Base-by-base conservation (phyloP, 2,888 invertebrate species). In the Dasysyrphus tricinctus region DNA sequence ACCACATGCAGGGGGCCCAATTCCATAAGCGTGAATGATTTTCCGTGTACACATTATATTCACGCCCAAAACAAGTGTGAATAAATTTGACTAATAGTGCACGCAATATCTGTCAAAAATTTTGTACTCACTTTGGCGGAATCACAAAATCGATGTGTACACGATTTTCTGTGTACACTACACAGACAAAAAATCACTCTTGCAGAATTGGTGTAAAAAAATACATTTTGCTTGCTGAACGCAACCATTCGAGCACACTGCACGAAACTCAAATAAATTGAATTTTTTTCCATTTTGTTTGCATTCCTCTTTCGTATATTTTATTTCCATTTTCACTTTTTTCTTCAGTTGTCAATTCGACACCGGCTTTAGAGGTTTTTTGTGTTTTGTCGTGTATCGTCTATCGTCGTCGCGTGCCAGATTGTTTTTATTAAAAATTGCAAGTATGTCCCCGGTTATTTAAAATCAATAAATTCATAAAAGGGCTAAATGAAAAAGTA, bases 341-440 rank as follows among this genome's bases (percentile, higher is more conserved):
- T 47, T 54, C 24, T 57, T 88, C 80, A 89, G 87, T 89, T 89
- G 88, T 88, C 88, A 89, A 56, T 88, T 88, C 86, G 88, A 88
- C 88, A 88, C 80, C 88, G 87, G 82, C 82, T 70, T 16, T 42
- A 14, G 39, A 63, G 72, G 54, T 4, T 61, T 61, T 61, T 0
- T 32, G 6, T 32, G 5, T 32, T 32, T 6, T 32, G 24, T 32
- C 32, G 32, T 32, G 32, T 7, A 8, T 14, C 14, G 1, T 1
- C 1, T 3, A 3, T 34, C 29, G 24, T 54, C 47, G 47, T 47
- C 74, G 63, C 75, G 16, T 49, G 37, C 29, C 51, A 42, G n/a
- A 42, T 69, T 14, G 32, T 49, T 37, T 44, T 49, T 44, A 44
- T 63, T 29, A 8, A 63, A 67, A 67, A 19, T 19, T 49, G 49